Percentiles rank a stretch among this genome's conserved stretches.
Conservation (phyloP, 1,140 invertebrate genomes). For the Eumaeus atala region DNA sequence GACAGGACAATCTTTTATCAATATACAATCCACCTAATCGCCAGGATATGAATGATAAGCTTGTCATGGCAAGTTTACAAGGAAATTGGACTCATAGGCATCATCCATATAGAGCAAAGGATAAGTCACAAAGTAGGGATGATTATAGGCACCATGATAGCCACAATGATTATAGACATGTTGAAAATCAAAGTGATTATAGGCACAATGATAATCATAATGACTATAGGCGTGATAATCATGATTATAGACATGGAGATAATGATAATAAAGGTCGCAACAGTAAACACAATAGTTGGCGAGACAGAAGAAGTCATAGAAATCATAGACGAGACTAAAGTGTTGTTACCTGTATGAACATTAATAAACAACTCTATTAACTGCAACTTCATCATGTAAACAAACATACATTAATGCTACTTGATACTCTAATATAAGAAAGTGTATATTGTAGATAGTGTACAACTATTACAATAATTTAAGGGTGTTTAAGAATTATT, state of each 20-base stretch:
- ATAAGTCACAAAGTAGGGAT: constrained; percentile 37
- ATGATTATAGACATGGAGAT: constrained; percentile 2
- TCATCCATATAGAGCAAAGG: constrained; percentile 51
- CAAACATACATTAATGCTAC: neutral
- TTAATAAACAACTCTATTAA: neutral
- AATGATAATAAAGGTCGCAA: neutral
- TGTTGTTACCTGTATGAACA: neutral
- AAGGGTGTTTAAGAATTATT: no score
- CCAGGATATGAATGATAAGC: constrained; percentile 38
- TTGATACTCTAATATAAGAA: neutral
- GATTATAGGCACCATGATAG: constrained; percentile 32
- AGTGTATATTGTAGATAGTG: no score
- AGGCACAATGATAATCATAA: constrained; percentile 26
- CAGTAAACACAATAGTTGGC: constrained; percentile 27
- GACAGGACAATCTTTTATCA: constrained; percentile 30
- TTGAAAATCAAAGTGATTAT: constrained; percentile 38
- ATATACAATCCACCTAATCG: constrained; percentile 24
- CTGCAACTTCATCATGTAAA: neutral
- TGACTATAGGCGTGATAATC: constrained; percentile 33
- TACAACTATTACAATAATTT: no score
- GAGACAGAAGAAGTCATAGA: constrained; percentile 39
- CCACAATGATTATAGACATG: constrained; percentile 28
- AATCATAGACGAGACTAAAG: constrained; percentile 39
- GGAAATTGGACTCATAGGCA: constrained; percentile 66
- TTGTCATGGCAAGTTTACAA: constrained; percentile 63